Base-by-base conservation (phyloP, 2,113 vertebrate genomes). In the Xyrauchen texanus region DNA sequence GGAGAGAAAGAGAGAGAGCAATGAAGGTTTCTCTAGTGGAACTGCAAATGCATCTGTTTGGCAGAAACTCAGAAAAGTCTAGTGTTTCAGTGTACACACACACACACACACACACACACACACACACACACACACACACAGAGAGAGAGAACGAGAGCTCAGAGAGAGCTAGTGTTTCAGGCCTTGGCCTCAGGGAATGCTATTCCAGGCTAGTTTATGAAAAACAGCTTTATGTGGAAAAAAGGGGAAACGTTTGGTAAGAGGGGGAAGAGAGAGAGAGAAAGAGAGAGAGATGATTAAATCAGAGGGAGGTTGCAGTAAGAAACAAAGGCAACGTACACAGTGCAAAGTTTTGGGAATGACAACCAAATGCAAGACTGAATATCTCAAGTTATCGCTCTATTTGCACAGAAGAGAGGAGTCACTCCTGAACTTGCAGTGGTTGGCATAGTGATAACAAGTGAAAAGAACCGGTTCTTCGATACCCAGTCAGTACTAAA, bases 151-250 rank as follows among this genome's bases (percentile, higher is more conserved):
- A 80, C 61, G 65, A 34, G 21, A 34, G 83, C 73, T 72, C 68
- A 84, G 79, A 84, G 83, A 78, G 71, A 64, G 64, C 79, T 81
- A 91, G 89, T 90, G 92, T 93, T 94, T 93, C 92, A 92, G 70
- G 86, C 88, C 90, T 88, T 88, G 82, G 87, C 92, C 91, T 89
- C 86, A 87, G 92, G 83, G 90, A 93, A 90, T 88, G 89, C 90
- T 92, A 92, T 92, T 93, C 91, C 90, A 92, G 92, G 91, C 91
- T 91, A 84, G 87, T 91, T 92, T 91, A 93, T 93, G 91, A 93
- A 92, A 93, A 93, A 92, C 92, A 93, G 92, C 92, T 93, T 94
- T 92, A 92, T 92, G 92, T 93, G 92, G 91, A 92, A 94, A 93
- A 34, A 87, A 58, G 13, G 82, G 80, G 87, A 90, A 87, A 91